Conservation (phyloP, 37 sponge, comb jelly and placozoan species). For the Aphrocallistes beatrix region DNA sequence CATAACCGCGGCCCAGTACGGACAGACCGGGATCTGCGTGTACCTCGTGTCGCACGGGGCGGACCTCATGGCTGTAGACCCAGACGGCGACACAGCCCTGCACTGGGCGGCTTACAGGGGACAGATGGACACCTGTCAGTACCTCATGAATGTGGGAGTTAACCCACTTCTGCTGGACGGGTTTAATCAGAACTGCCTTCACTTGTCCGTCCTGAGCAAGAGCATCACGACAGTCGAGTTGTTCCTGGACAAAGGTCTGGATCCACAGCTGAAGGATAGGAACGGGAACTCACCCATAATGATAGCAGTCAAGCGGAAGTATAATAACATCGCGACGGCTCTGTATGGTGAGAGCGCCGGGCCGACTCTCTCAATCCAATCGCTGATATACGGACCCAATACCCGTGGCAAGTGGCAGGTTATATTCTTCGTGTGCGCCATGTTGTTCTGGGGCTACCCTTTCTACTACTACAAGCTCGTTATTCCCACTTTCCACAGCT, state of each 20-base stretch:
- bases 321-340: background rate
- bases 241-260: background rate
- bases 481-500: slow-evolving; percentile 30
- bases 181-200: background rate
- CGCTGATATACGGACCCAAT: slow-evolving; percentile 68
- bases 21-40: slow-evolving; percentile 56
- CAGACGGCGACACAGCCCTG: slow-evolving; percentile 68
- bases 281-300: background rate
- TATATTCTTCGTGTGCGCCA: slow-evolving; percentile 41
- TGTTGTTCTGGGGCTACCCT: slow-evolving; percentile 67
- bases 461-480: slow-evolving; percentile 59
- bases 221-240: background rate
- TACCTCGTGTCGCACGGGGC: slow-evolving; percentile 75
- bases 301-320: background rate
- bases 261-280: background rate
- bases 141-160: slow-evolving; percentile 1
- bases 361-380: slow-evolving; percentile 22
- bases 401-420: slow-evolving; percentile 35
- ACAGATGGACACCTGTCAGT: background rate
- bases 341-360: background rate
- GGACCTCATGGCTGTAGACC: slow-evolving; percentile 50
- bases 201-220: background rate
- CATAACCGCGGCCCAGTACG: slow-evolving; percentile 67
- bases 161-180: background rate
- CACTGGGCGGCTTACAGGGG: slow-evolving; percentile 87